phyloP scores from a whole-genome alignment of 1,140 invertebrate genomes.

The Ceratosolen solmsi region DNA sequence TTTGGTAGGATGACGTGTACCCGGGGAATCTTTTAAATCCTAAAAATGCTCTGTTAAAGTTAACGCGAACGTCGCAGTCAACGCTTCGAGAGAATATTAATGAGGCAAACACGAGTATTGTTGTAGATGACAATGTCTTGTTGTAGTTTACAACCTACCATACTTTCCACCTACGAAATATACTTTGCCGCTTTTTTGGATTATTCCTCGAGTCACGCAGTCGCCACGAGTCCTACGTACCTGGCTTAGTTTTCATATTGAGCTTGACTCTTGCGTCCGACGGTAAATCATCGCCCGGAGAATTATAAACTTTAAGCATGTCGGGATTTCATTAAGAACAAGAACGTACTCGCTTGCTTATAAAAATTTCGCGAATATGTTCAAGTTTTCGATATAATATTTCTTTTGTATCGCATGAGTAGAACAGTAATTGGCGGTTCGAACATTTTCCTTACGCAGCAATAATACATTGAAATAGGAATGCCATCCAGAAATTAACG shows the following conservation, averaged over 20 bases:
- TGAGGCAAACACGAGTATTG: neutral
- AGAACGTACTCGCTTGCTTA: too few species aligned
- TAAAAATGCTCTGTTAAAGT: neutral
- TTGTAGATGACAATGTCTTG: neutral
- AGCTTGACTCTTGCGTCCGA: neutral
- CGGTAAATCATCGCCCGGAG: neutral
- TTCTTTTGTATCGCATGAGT: too few species aligned
- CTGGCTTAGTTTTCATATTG: neutral
- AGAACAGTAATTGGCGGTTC: too few species aligned
- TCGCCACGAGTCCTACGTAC: neutral
- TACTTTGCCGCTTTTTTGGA: neutral
- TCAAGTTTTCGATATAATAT: too few species aligned
- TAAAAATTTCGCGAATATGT: too few species aligned
- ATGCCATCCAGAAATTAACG: too few species aligned
- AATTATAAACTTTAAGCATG: neutral
- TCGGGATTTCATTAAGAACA: neutral
- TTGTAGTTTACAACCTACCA: neutral
- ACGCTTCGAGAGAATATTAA: neutral
- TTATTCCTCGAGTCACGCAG: neutral
- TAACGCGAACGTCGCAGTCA: neutral
- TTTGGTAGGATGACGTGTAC: too few species aligned
- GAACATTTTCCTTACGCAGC: too few species aligned
- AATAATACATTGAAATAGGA: too few species aligned
- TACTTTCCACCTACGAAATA: neutral
- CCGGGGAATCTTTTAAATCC: too few species aligned